phyloP scores from a whole-genome alignment of 64 coral and sea anemone species.

The Montipora foliosa region DNA sequence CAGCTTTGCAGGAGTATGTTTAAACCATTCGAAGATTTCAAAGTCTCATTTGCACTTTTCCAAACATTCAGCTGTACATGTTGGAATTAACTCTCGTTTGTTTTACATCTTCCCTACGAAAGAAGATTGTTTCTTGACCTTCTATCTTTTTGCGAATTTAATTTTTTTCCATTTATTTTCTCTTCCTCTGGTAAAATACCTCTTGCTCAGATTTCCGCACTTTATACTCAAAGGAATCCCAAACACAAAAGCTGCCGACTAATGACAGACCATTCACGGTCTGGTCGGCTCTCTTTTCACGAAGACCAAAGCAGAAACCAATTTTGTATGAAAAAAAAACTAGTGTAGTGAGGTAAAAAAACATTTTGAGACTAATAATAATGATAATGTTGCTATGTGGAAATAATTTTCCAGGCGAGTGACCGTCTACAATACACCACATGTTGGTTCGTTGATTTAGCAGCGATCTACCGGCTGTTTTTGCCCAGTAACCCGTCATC shows the following conservation, averaged over 20 bases:
- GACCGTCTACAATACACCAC: constrained; percentile 40
- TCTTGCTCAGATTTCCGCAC: background rate
- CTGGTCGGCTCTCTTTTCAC: background rate
- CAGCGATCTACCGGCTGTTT: constrained; percentile 16
- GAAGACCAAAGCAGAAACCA: background rate
- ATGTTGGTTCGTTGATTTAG: constrained; percentile 23
- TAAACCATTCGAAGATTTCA: background rate
- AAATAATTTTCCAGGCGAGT: constrained; percentile 47
- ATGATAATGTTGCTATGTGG: constrained; percentile 5
- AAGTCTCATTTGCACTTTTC: background rate
- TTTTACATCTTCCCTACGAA: too few relatives aligned
- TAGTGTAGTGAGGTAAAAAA: background rate
- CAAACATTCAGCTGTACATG: background rate
- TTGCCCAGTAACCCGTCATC: constrained; percentile 47
- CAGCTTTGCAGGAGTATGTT: background rate
- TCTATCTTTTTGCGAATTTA: background rate
- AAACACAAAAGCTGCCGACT: background rate
- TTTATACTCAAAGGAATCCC: background rate
- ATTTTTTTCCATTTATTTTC: too few relatives aligned
- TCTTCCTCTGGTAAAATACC: background rate
- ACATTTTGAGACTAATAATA: background rate
- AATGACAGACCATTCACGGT: background rate
- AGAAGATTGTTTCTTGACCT: too few relatives aligned
- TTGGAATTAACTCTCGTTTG: background rate
- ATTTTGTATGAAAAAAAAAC: background rate